These are phyloP conservation scores for Manduca sexta DNA, from an alignment of 1,140 invertebrate species.

Conservation along the genomic window DNA sequence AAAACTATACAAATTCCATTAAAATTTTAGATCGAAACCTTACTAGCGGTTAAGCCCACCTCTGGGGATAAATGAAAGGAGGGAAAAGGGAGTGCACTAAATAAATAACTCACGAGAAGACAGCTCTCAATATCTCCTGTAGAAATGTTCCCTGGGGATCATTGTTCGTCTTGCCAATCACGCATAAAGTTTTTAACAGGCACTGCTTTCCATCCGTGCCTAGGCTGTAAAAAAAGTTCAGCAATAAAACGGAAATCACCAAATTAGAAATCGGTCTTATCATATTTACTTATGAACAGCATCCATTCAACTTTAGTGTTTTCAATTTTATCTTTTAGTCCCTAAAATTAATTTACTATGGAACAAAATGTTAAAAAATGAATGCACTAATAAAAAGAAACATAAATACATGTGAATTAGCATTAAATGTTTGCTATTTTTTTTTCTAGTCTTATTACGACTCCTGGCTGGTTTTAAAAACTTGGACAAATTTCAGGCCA, in stretches of 20 bases:
- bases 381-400: too few species aligned
- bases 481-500: too few species aligned
- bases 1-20: too few species aligned
- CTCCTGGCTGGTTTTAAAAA: too few species aligned
- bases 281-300: neutral
- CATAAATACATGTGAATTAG: too few species aligned
- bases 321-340: too few species aligned
- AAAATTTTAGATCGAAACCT: neutral
- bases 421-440: too few species aligned
- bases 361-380: too few species aligned
- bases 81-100: neutral
- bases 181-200: conserved; percentile 75
- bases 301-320: neutral
- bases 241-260: too few species aligned
- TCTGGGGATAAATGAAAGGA: neutral
- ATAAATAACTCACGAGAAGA: conserved; percentile 74
- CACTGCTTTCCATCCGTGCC: conserved; percentile 70
- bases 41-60: neutral
- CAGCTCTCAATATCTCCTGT: conserved; percentile 74
- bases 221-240: conserved; percentile 35
- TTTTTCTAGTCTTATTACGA: too few species aligned
- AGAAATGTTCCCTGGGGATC: conserved; percentile 66
- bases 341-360: too few species aligned
- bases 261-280: too few species aligned
- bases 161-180: conserved; percentile 65